Conservation (phyloP, 1,140 invertebrate genomes). For the Megalonaias nervosa region DNA sequence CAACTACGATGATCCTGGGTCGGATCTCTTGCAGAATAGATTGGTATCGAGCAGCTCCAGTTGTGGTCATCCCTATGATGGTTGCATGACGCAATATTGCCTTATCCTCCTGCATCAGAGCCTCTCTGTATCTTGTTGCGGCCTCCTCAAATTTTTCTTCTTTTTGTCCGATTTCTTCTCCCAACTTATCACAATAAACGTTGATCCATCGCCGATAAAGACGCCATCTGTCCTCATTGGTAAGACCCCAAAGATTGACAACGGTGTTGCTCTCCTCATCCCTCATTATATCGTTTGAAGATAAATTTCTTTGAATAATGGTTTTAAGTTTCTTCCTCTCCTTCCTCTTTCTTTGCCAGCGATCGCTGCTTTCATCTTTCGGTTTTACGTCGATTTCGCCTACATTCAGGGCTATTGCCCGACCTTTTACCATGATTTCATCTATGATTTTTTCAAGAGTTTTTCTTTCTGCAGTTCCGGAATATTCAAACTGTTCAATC, state of each 20-base stretch:
- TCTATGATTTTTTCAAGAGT: no score
- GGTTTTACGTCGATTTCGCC: constrained; percentile 22
- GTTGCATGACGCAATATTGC: constrained; percentile 61
- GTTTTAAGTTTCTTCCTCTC: constrained; percentile 33
- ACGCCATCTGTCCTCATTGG: constrained; percentile 60
- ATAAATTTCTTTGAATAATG: constrained; percentile 23
- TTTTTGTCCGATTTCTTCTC: constrained; percentile 37
- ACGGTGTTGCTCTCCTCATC: constrained; percentile 38
- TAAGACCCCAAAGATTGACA: constrained; percentile 57
- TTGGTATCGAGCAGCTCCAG: constrained; percentile 64
- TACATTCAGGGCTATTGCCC: constrained; percentile 22
- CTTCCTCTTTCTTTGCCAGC: constrained; percentile 20
- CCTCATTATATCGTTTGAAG: constrained; percentile 34
- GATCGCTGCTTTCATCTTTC: not conserved
- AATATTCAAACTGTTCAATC: no score
- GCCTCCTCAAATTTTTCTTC: constrained; percentile 42
- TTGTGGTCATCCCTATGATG: constrained; percentile 69
- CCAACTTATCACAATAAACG: constrained; percentile 41
- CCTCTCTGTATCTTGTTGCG: constrained; percentile 46
- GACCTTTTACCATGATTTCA: no score
- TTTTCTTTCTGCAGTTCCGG: no score
- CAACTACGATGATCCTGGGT: constrained; percentile 64
- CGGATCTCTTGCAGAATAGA: constrained; percentile 51
- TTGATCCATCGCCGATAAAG: constrained; percentile 66
- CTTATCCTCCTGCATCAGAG: constrained; percentile 56